Evolutionary conservation across 1,140 invertebrate genomes (phyloP).

Genomic region (Paracyclopina nana): DNA sequence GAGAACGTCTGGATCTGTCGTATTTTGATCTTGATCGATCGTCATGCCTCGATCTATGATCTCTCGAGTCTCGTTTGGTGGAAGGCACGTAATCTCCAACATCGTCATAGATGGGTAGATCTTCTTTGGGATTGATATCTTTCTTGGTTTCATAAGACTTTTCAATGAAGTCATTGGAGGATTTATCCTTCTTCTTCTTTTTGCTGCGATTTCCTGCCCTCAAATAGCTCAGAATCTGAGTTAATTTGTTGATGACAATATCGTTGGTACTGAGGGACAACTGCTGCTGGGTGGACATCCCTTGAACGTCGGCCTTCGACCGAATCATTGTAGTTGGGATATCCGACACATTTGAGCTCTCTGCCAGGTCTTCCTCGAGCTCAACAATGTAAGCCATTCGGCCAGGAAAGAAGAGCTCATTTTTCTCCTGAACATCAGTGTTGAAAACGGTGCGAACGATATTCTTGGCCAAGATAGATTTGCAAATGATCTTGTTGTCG

Average conservation of each 20-base stretch:
- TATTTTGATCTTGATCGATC: neutral
- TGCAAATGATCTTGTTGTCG: neutral
- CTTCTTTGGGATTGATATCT: neutral
- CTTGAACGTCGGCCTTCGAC: constrained; percentile 82
- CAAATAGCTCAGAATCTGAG: constrained; percentile 78
- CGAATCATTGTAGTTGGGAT: constrained; percentile 88
- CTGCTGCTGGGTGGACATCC: constrained; percentile 35
- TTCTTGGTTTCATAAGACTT: neutral
- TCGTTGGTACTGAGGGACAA: constrained; percentile 79
- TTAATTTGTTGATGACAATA: constrained; percentile 86
- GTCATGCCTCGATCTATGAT: constrained; percentile 5
- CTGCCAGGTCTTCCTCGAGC: constrained; percentile 67
- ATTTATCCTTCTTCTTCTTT: constrained; percentile 39
- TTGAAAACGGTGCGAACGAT: constrained; percentile 19
- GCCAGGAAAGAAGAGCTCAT: constrained; percentile 85
- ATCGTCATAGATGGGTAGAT: constrained; percentile 76
- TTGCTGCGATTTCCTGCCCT: constrained; percentile 43
- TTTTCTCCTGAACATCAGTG: constrained; percentile 37
- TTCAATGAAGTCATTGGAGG: neutral
- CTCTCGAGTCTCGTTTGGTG: neutral
- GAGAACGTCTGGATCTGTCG: neutral
- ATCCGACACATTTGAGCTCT: constrained; percentile 56
- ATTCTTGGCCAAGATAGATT: constrained; percentile 17
- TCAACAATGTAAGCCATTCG: constrained; percentile 97
- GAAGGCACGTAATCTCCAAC: constrained; percentile 77